Conservation (phyloP, 2,113 vertebrate species). For the Urocitellus parryii region DNA sequence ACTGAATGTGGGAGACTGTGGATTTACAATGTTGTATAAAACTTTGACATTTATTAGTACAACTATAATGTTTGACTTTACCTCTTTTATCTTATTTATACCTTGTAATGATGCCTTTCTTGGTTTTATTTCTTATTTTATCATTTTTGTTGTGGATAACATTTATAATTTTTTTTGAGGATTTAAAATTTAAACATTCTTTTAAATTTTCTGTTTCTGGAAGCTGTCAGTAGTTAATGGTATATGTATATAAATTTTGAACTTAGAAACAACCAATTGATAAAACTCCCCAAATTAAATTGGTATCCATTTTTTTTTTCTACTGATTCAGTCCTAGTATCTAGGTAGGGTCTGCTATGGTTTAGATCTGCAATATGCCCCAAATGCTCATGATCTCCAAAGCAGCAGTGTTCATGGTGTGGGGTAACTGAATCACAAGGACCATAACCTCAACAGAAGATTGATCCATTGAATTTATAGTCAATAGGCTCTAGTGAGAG, state of each 20-base stretch:
- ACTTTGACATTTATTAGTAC: slow-evolving; percentile 38
- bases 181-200: slow-evolving; percentile 16
- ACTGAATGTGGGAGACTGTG: background rate
- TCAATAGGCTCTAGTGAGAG: background rate
- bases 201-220: background rate
- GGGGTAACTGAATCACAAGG: background rate
- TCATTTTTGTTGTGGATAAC: background rate
- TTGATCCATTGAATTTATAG: background rate
- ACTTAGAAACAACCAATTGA: background rate
- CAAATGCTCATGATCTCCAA: background rate
- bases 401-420: background rate
- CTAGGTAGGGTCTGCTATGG: background rate
- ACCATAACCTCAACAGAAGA: background rate
- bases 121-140: background rate
- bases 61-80: background rate
- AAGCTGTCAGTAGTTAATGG: background rate
- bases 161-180: background rate
- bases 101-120: background rate
- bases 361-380: background rate
- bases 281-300: background rate
- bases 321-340: background rate
- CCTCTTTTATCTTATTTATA: slow-evolving; percentile 47
- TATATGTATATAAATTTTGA: background rate
- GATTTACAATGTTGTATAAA: slow-evolving; percentile 34
- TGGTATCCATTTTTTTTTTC: background rate